phyloP scores from a whole-genome alignment of 2,888 invertebrate species.

The Himalopsyche japonica region DNA sequence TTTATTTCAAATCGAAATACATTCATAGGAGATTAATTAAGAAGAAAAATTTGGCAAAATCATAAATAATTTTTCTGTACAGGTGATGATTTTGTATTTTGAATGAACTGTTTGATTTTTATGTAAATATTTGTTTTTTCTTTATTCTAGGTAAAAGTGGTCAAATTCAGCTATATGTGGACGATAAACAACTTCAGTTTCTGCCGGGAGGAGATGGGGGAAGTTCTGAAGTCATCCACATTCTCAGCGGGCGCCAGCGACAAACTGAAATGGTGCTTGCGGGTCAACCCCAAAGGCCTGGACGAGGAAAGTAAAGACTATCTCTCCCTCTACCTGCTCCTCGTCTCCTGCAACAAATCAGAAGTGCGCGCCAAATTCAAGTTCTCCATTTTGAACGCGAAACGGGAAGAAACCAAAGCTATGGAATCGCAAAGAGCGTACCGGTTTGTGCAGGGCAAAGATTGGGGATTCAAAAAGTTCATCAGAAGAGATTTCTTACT shows the following conservation, averaged over 20 bases:
- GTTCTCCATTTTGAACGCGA: constrained; percentile 99
- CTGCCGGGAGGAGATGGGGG: constrained; percentile 99
- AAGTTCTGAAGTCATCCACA: constrained; percentile 98
- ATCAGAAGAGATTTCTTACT: constrained; percentile 97
- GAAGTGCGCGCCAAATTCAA: constrained; percentile 99
- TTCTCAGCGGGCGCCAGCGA: constrained; percentile 99
- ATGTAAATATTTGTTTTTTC: constrained; percentile 40
- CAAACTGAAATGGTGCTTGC: constrained; percentile 99
- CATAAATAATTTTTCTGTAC: background rate
- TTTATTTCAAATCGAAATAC: too few relatives aligned
- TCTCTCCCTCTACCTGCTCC: constrained; percentile 95
- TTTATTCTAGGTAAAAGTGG: constrained; percentile 93
- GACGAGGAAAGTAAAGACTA: constrained; percentile 99
- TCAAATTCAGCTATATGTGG: constrained; percentile 99
- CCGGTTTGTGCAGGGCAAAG: constrained; percentile 99
- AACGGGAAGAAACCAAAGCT: constrained; percentile 99
- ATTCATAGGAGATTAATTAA: too few relatives aligned
- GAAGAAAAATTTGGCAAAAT: too few relatives aligned
- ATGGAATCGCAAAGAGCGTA: constrained; percentile 98
- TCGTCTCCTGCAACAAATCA: constrained; percentile 99
- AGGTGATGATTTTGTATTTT: background rate
- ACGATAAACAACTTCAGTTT: constrained; percentile 99
- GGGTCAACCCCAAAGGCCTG: constrained; percentile 99
- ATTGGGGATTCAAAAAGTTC: constrained; percentile 99
- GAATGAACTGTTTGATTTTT: background rate